A percentile compares a stretch with the other conserved stretches of the same genome.
Conservation (phyloP, 2,797 vertebrate species). For the Sternarchorhynchus goeldii region DNA sequence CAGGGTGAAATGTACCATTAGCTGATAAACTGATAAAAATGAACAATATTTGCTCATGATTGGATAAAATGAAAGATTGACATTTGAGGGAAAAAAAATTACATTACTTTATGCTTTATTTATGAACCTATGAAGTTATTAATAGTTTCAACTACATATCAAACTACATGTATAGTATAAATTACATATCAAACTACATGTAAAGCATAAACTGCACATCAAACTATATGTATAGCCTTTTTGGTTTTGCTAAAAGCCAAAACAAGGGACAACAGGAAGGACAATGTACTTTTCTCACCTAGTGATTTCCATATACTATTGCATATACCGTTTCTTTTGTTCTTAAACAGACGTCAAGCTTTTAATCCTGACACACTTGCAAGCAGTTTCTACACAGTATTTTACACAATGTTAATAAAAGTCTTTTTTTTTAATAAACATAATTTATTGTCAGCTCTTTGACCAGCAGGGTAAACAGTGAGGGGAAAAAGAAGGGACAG, state of each 20-base stretch:
- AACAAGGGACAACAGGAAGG: no score
- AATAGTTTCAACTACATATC: background rate
- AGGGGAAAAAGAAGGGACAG: background rate
- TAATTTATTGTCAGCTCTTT: slow-evolving; percentile 27
- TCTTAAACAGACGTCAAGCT: no score
- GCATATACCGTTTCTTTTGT: no score
- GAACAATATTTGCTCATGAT: background rate
- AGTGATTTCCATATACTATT: no score
- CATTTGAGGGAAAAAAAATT: slow-evolving; percentile 23
- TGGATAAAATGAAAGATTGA: background rate
- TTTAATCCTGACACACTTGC: background rate
- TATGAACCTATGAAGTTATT: background rate
- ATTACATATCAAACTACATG: background rate
- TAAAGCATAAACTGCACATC: background rate
- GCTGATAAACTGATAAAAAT: background rate
- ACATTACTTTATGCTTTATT: slow-evolving; percentile 27
- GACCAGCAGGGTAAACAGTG: slow-evolving; percentile 1
- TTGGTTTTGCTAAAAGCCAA: no score
- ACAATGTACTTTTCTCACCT: no score
- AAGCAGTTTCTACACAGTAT: background rate
- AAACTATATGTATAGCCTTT: background rate
- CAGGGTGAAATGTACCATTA: no score
- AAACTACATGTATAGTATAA: background rate
- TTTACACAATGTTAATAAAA: background rate
- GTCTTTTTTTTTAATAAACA: background rate